Conservation (phyloP, 2,888 invertebrate species). For the Miltochrista miniata region DNA sequence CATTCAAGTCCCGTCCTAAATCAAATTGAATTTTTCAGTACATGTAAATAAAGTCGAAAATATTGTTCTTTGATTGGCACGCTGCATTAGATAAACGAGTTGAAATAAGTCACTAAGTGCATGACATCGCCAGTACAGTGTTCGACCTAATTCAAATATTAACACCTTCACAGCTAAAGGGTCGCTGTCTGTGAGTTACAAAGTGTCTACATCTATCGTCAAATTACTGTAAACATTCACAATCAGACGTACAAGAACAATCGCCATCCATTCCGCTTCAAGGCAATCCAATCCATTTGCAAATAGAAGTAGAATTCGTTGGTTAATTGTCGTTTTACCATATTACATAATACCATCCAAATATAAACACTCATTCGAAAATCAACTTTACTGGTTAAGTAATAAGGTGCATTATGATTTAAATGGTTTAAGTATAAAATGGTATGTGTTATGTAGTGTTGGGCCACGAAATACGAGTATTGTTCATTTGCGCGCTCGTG, state of each 20-base stretch:
- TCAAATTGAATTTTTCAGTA: no score
- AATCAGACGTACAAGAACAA: conserved; percentile 55
- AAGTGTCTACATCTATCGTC: conserved; percentile 43
- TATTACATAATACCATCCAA: conserved; percentile 11
- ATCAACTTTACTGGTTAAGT: conserved; percentile 10
- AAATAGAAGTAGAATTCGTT: conserved; percentile 66
- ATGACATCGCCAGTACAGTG: no score
- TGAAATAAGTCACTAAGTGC: no score
- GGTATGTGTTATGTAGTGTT: conserved; percentile 48
- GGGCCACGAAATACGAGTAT: conserved; percentile 67
- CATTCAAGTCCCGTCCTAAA: no score
- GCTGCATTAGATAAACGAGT: no score
- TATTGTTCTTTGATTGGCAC: no score
- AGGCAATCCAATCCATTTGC: conserved; percentile 80
- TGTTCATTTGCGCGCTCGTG: conserved; percentile 62
- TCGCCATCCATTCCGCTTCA: conserved; percentile 59
- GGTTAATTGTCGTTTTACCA: conserved; percentile 69
- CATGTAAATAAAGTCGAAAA: no score
- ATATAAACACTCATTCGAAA: conserved; percentile 16
- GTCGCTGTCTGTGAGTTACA: neutral
- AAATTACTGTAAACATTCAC: conserved; percentile 46
- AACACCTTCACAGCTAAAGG: no score
- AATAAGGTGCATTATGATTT: conserved; percentile 11
- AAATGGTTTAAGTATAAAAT: conserved; percentile 9
- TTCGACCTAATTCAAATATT: neutral